Conservation (phyloP, 2,113 vertebrate species). For the Orthonyx spaldingii region DNA sequence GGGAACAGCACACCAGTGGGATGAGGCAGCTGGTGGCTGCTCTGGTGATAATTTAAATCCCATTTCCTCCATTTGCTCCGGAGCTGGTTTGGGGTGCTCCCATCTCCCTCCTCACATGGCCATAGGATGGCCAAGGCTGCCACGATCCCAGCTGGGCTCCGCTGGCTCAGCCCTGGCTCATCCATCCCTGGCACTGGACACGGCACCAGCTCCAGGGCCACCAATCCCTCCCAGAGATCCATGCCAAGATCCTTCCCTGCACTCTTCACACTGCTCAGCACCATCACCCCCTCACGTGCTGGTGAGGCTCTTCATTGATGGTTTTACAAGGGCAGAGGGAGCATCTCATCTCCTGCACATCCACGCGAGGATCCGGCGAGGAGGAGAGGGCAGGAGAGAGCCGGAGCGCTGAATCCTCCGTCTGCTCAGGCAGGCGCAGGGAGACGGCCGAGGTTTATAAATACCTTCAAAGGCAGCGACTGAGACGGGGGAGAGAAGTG, state of each 20-base stretch:
- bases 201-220: neutral
- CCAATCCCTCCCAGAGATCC: neutral
- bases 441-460: slow-evolving; percentile 23
- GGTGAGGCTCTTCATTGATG: fast-evolving
- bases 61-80: neutral
- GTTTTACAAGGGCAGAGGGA: neutral
- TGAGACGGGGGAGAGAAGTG: neutral
- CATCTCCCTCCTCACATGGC: fast-evolving
- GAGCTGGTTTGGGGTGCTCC: neutral
- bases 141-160: neutral
- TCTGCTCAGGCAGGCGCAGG: neutral
- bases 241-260: neutral
- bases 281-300: neutral
- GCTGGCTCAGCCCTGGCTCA: neutral
- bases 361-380: fast-evolving
- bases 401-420: neutral
- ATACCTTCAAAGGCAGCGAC: slow-evolving; percentile 39
- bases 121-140: neutral
- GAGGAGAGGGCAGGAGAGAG: neutral
- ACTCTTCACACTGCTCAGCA: fast-evolving
- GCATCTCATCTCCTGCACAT: neutral
- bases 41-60: neutral
- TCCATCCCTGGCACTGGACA: neutral
- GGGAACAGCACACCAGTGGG: neutral
- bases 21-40: neutral